phyloP scores from a whole-genome alignment of 35 echinoderm and acorn worm genomes.

The Patiria miniata region DNA sequence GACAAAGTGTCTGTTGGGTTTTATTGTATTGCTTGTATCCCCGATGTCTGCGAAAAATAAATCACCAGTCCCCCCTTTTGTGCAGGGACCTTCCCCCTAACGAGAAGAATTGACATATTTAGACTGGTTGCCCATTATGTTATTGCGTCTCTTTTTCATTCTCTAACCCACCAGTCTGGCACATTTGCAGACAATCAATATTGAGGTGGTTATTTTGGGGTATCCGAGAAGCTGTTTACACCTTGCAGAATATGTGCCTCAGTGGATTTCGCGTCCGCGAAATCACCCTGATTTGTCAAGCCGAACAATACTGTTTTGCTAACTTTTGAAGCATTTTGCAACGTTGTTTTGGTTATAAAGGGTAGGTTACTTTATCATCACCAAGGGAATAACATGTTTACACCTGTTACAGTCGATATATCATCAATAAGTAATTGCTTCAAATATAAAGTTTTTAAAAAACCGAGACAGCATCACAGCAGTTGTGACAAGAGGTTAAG shows the following conservation, averaged over 20 bases:
- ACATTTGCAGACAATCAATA: neutral
- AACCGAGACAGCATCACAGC: neutral
- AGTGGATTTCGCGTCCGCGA: neutral
- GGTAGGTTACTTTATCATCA: neutral
- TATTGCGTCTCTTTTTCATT: neutral
- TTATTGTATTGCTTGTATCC: neutral
- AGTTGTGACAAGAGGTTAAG: neutral
- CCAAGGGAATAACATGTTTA: neutral
- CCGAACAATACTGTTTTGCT: neutral
- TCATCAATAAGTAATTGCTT: neutral
- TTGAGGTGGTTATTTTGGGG: neutral
- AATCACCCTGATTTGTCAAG: neutral
- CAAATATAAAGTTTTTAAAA: neutral
- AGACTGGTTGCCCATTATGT: neutral
- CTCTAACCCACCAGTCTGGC: neutral
- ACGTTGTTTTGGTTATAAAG: neutral
- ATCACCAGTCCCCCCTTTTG: neutral
- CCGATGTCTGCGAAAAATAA: neutral
- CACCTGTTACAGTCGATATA: conserved; percentile 2
- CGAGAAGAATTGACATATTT: neutral
- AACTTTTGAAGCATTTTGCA: neutral
- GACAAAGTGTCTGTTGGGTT: conserved; percentile 4
- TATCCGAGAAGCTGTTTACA: neutral
- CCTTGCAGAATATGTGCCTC: neutral
- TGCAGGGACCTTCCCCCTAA: neutral